Conservation (phyloP, 1,140 invertebrate species). For the Drosophila neocordata region DNA sequence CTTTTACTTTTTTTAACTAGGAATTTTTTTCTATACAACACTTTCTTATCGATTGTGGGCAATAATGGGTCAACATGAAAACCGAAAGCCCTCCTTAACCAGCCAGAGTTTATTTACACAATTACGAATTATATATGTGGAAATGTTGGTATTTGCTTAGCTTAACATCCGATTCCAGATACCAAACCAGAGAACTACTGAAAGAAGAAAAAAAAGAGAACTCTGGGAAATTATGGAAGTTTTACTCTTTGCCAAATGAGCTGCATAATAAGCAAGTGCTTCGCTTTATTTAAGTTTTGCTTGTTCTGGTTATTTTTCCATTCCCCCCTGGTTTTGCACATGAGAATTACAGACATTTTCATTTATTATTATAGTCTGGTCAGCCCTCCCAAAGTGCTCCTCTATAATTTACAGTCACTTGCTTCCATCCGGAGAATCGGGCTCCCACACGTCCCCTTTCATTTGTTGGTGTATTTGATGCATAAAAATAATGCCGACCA, state of each 20-base stretch:
- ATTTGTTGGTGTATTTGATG: constrained; percentile 42
- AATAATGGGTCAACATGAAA: constrained; percentile 62
- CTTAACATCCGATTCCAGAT: constrained; percentile 67
- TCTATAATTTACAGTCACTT: constrained; percentile 73
- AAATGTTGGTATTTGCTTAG: constrained; percentile 57
- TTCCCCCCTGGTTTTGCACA: constrained; percentile 50
- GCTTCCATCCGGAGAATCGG: constrained; percentile 36
- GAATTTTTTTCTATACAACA: constrained; percentile 42
- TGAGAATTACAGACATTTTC: constrained; percentile 78
- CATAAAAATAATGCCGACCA: constrained; percentile 64
- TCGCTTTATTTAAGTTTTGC: constrained; percentile 14
- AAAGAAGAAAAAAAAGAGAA: constrained; percentile 15
- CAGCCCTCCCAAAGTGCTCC: constrained; percentile 28
- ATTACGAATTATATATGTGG: background rate
- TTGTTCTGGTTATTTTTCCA: constrained; percentile 27
- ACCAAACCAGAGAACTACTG: constrained; percentile 1
- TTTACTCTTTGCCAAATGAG: constrained; percentile 56
- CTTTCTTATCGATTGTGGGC: constrained; percentile 47
- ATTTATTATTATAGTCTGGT: constrained; percentile 75
- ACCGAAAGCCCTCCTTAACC: constrained; percentile 10
- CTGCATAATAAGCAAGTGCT: constrained; percentile 73
- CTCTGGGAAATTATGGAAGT: constrained; percentile 38
- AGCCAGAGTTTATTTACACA: constrained; percentile 68
- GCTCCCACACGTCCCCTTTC: constrained; percentile 50
- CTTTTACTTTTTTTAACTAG: constrained; percentile 1